Evolutionary conservation across 2,797 vertebrate genomes (phyloP).

Genomic region (Poliocrania exsul): DNA sequence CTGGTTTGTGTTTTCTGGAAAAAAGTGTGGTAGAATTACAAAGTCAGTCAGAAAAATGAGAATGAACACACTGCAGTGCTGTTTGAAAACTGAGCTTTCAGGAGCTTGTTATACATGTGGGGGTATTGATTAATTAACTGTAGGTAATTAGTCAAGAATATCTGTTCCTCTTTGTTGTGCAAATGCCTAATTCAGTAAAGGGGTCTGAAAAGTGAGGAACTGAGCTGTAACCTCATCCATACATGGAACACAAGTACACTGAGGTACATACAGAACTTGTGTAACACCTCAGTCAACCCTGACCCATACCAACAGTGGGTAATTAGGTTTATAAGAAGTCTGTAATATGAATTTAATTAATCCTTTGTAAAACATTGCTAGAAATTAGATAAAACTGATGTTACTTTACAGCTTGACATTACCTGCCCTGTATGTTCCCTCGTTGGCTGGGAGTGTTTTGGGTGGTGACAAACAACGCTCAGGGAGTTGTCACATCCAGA

Average conservation of each 20-base stretch:
- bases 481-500: background rate
- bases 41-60: background rate
- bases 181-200: background rate
- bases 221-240: background rate
- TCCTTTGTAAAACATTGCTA: background rate
- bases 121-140: background rate
- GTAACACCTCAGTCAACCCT: background rate
- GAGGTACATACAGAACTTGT: background rate
- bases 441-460: background rate
- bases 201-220: background rate
- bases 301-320: background rate
- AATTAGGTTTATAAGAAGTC: background rate
- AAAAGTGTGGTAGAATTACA: background rate
- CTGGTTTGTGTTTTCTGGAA: background rate
- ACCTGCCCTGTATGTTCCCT: background rate
- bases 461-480: background rate
- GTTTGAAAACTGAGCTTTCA: background rate
- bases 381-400: background rate
- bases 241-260: accelerated
- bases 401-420: background rate
- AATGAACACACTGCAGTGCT: background rate
- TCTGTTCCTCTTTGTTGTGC: background rate
- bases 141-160: background rate
- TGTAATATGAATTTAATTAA: background rate
- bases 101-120: background rate